A percentile compares a stretch with the other conserved stretches of the same genome.
These are phyloP conservation scores for Psettodes erumei DNA, from an alignment of 2,113 vertebrate species.

Conservation along the genomic window DNA sequence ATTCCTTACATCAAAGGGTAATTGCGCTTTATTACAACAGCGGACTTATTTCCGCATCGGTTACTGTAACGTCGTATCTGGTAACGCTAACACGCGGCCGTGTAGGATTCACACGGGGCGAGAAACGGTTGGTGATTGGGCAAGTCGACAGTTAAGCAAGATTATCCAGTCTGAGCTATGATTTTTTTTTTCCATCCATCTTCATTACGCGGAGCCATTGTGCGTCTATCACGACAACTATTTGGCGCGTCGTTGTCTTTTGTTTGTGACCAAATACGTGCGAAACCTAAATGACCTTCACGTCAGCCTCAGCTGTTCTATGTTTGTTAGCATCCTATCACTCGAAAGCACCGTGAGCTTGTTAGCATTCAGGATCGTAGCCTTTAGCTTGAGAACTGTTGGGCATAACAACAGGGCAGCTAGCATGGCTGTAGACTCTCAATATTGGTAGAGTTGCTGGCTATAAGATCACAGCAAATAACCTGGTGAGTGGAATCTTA, in stretches of 20 bases:
- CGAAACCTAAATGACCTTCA: neutral
- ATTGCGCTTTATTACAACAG: neutral
- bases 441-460: neutral
- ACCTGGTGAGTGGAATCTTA: neutral
- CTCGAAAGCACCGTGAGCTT: neutral
- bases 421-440: neutral
- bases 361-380: neutral
- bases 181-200: constrained; percentile 18
- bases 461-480: neutral
- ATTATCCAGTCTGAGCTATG: constrained; percentile 6
- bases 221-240: neutral
- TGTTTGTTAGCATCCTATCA: neutral
- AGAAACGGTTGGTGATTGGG: neutral
- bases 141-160: neutral
- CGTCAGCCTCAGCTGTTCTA: neutral
- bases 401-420: neutral
- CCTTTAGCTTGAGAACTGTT: neutral
- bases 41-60: neutral
- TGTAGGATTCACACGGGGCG: neutral
- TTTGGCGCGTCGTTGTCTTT: no score
- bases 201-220: neutral
- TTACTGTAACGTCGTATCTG: neutral
- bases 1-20: neutral
- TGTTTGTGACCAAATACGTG: neutral
- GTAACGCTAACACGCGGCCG: neutral